Evolutionary conservation across 2,888 invertebrate genomes (phyloP), one percentile per base, ranked within the genome.

Genomic region (Heteromurus nitidus): DNA sequence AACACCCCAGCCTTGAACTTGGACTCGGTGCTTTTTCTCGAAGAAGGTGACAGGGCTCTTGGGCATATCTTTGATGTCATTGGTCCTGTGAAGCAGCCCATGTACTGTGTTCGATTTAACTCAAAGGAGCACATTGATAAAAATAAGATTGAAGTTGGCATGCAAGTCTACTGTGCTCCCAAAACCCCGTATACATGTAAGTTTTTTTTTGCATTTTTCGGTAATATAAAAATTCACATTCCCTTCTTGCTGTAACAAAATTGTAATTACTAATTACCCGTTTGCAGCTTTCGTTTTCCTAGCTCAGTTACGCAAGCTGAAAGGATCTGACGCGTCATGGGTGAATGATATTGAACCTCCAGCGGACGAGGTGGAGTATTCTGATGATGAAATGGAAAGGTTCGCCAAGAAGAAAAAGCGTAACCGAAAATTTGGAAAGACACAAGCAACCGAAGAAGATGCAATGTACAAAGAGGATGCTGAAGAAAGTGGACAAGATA

Each of bases 41-140:
- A 96, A 16, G 92, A 93, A 86, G 95, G 95, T 2, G 92, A 93
- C 82, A 92, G 92, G 86, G 91, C 94, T 11, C 89, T 96, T 3
- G 95, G 95, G 7, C 92, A 93, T 89, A 93, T 98, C 65, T 96
- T 95, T 89, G 98, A 98, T 91, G 96, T 97, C 0, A 93, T 98
- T 88, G 98, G 98, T 16, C 95, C 93, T 67, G 95, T 98, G 0
- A 91, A 92, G 0, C 93, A 94, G 87, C 98, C 98, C 0, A 92
- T 94, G 86, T 98, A 98, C 89, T 94, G 95, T 86, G 92, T 98
- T n/a, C 92, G 97, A 2, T 98, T 98, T 89, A 97, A 97, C 90
- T 93, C 92, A 0, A 89, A 89, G 13, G 92, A 94, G 70, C 95
- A 98, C 88, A 95, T 96, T 69, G 89, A 91, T 62, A 91, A 92